Base-by-base conservation (phyloP, 2,113 vertebrate genomes). In the Percina caprodes region DNA sequence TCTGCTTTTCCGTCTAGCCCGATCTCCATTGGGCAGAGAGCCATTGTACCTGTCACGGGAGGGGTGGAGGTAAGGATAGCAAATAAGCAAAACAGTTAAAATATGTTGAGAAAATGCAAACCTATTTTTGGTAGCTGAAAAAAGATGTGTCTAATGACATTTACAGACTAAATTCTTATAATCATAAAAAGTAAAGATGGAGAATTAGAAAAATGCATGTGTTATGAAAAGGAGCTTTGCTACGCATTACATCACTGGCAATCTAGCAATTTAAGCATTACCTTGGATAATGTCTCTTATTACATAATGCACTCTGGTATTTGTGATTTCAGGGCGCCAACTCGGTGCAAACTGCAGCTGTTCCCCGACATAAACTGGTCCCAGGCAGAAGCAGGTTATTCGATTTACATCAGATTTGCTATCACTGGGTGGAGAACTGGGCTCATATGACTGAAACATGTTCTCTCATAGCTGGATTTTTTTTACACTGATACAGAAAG, bases 1-100 rank as follows among this genome's bases (percentile, higher is more conserved):
- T 89, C 98, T 96, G 95, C 98, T 99, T 97, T 98, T 99, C 94
- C 97, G 96, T 84, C 98, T 95, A 21, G 97, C 98, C 80, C 97
- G 93, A 93, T 99, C 98, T 86, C 98, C 98, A 9, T 95, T 99
- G 66, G 98, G 98, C 81, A 99, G 96, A 69, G 96, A 97, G 93
- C 98, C 98, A 96, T 99, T 99, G 92, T 99, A 99, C 93, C 98
- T 99, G 93, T 84, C 51, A 87, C 30, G 54, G 48, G 21, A 74
- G 62, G 33, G 83, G 45, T 1, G 52, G 63, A 60, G 61, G 59
- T 19, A 62, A 77, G 70, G 69, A 80, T 73, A 86, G 69, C n/a
- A 86, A 73, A 91, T 74, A 35, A 49, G 66, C 66, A 52, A 60
- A 19, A 82, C 73, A 30, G 51, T 78, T 72, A 23, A 7, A 56